Evolutionary conservation across 2,113 vertebrate species (phyloP).

Genomic region (Daphoenositta chrysoptera): DNA sequence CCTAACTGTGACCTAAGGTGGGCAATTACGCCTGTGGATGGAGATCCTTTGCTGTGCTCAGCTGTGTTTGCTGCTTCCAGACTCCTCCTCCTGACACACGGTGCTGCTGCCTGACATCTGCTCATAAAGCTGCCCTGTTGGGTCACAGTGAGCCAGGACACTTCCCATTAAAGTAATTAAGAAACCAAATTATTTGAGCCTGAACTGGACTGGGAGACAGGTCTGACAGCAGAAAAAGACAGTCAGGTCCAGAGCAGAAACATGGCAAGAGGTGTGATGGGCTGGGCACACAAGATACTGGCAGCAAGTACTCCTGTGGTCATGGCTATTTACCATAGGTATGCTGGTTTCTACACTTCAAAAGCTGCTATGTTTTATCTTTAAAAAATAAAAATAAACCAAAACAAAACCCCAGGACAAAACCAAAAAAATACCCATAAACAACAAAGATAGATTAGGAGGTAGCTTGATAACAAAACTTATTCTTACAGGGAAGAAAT

Average conservation of each 20-base stretch:
- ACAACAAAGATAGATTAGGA: not conserved
- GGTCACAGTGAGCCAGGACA: not conserved
- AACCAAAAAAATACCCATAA: not conserved
- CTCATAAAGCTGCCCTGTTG: not conserved
- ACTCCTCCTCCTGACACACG: not conserved
- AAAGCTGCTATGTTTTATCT: not conserved
- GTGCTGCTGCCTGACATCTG: fast-evolving
- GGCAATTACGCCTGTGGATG: fast-evolving
- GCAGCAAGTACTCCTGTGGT: not conserved
- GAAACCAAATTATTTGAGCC: not conserved
- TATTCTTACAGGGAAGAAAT: not conserved
- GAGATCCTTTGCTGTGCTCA: not conserved
- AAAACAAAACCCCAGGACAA: not conserved
- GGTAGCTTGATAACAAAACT: not conserved
- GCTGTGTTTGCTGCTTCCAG: not conserved
- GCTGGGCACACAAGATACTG: not conserved
- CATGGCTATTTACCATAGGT: not conserved
- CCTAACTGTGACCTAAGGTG: not conserved
- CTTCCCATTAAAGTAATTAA: not conserved
- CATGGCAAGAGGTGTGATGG: not conserved
- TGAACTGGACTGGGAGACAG: not conserved
- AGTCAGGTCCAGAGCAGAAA: not conserved
- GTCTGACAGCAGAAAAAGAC: not conserved
- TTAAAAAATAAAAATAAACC: not conserved
- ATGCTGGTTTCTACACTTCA: not conserved